Evolutionary conservation across 2,888 invertebrate species (phyloP), one percentile per base, ranked within the genome.

Genomic region (Oscheius sp.): DNA sequence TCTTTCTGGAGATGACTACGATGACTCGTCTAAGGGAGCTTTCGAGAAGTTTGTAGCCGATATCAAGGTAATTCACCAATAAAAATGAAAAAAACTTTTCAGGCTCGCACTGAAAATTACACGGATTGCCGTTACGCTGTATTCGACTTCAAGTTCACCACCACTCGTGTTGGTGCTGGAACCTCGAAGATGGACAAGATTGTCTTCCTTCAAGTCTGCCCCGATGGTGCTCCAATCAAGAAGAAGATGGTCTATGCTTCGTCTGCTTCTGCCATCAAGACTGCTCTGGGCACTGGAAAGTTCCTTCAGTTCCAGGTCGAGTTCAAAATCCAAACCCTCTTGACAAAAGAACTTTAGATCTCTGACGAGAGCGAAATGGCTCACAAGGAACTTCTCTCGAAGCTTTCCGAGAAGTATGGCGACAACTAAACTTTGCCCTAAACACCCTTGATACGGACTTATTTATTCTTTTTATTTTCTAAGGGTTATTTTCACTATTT

Each of bases 141-240:
- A 15, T 97, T 93, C 89, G 97, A 98, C 89, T 96, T 96, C 88
- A 95, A 96, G 90, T 97, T 96, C 90, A 94, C 94, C 90, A 94
- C 95, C 69, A 78, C 73, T 25, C 84, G 87, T 65, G 95, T 95
- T 89, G 95, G 95, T 88, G 95, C 95, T 86, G 94, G 95, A 82
- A 95, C 94, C 88, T 90, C 90, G 82, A 95, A 95, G 91, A 95
- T 95, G 92, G 95, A 96, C 89, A 96, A 96, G 89, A 90, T 96
- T 85, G 94, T 96, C 91, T 92, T 96, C 88, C 94, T 96, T 93
- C 94, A 94, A 88, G 95, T 95, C 95, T 95, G 96, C 91, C 96
- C 96, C 52, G 96, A 97, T 90, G 94, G 93, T 88, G 95, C 97
- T 86, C 94, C 94, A 90, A 91, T 93, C 82, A 91, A 91, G 89